Base-by-base conservation (phyloP, 2,888 invertebrate species). In the Sarcophaga caerulescens region DNA sequence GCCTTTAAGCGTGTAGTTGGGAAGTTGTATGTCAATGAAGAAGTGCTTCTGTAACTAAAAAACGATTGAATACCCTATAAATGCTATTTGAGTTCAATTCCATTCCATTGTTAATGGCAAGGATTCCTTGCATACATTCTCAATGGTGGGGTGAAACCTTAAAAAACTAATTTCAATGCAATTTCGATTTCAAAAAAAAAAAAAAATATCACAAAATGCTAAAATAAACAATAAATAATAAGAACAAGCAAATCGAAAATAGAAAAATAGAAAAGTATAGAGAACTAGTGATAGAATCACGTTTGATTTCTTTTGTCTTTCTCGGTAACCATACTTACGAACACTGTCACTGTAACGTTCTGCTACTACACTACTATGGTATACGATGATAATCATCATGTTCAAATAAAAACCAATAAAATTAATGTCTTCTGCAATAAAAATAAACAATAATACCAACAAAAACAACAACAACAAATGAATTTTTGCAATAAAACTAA, bases 341-440 rank as follows among this genome's bases (percentile, higher is more conserved):
- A 17, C 17, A 2, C 52, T 52, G 0, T 6, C 0, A 62, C 25
- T 70, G 25, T 59, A 84, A 81, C 78, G 25, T 80, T 47, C 12
- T 12, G 76, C 45, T 62, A 60, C 62, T 69, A 85, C 80, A 83
- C 83, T 69, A 81, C 86, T 84, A 84, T 80, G 84, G 81, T 35
- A 35, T 10, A 35, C 3, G 85, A 88, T 85, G 70, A 81, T 68
- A 66, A 79, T 74, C 71, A 77, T 81, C 76, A 77, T 81, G 80
- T 77, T 62, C 69, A 77, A 77, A 73, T 57, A 78, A 84, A 82
- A 83, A 73, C 77, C 69, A 78, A 77, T 80, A 81, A 81, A 86
- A 86, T 84, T 65, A 81, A 86, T 86, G 83, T 84, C 73, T 74
- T 86, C 17, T 80, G 73, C 63, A 74, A 79, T 62, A 21, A 57